Percentiles rank a stretch among this genome's conserved stretches.
Conservation (phyloP, 2,888 invertebrate species). For the Limnephilus lunatus region DNA sequence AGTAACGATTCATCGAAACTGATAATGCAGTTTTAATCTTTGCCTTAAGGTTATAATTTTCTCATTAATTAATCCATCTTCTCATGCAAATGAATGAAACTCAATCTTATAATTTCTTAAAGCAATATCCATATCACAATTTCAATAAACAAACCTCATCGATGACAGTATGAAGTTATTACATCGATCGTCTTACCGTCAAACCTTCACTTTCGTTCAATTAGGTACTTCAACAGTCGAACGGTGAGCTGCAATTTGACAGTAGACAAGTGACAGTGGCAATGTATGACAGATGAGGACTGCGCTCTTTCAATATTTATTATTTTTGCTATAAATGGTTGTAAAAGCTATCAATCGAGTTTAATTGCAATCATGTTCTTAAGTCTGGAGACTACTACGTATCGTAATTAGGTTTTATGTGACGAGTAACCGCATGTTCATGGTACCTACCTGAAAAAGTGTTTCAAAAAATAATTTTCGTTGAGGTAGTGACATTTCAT, state of each 20-base stretch:
- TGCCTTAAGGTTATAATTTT: no score
- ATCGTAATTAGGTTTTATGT: no score
- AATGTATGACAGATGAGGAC: neutral
- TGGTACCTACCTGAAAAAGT: no score
- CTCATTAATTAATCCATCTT: neutral
- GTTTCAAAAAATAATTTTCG: no score
- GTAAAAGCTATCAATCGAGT: conserved; percentile 7
- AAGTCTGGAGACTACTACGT: neutral
- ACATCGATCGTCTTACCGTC: neutral
- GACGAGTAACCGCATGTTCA: no score
- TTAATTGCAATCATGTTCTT: neutral
- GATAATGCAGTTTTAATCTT: no score
- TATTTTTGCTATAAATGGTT: no score
- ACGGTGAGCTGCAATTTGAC: neutral
- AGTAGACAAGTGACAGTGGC: conserved; percentile 11
- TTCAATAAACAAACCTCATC: neutral
- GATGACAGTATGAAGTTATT: neutral
- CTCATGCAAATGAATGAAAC: neutral
- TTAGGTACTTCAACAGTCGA: neutral
- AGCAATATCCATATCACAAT: neutral
- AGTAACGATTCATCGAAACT: no score
- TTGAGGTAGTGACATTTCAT: no score
- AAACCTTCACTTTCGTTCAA: neutral
- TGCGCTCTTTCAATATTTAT: neutral
- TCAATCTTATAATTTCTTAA: no score